Conservation (phyloP, 2,113 vertebrate species). For the Trachemys scripta region DNA sequence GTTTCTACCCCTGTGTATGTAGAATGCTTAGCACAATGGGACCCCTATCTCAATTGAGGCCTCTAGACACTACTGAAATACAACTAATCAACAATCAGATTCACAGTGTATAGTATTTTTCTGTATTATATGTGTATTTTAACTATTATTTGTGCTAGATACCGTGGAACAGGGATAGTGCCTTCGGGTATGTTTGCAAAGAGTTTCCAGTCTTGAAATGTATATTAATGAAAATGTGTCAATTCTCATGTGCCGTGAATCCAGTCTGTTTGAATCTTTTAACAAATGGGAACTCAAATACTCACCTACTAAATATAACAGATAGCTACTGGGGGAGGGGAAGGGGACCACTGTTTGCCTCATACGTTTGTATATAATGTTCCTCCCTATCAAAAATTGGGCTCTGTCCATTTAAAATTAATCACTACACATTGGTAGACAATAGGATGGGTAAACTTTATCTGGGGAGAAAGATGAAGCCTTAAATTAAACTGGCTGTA, state of each 20-base stretch:
- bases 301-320: not conserved
- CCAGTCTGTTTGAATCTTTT: not conserved
- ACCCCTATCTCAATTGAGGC: not conserved
- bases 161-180: not conserved
- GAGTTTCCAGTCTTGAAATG: not conserved
- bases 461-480: conserved; percentile 26
- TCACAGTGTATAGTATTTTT: not conserved
- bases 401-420: fast-evolving
- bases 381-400: not conserved
- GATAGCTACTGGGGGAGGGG: not conserved
- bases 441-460: not conserved
- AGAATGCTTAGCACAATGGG: not conserved
- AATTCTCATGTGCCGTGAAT: not conserved
- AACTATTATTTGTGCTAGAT: not conserved
- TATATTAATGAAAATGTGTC: not conserved
- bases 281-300: not conserved
- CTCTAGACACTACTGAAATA: not conserved
- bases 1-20: not conserved
- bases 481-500: conserved; percentile 19
- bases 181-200: not conserved
- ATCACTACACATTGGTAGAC: fast-evolving
- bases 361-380: not conserved
- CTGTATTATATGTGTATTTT: not conserved
- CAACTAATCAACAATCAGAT: not conserved
- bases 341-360: not conserved